Evolutionary conservation across 2,888 invertebrate genomes (phyloP).

Genomic region (Beris chalybata): DNA sequence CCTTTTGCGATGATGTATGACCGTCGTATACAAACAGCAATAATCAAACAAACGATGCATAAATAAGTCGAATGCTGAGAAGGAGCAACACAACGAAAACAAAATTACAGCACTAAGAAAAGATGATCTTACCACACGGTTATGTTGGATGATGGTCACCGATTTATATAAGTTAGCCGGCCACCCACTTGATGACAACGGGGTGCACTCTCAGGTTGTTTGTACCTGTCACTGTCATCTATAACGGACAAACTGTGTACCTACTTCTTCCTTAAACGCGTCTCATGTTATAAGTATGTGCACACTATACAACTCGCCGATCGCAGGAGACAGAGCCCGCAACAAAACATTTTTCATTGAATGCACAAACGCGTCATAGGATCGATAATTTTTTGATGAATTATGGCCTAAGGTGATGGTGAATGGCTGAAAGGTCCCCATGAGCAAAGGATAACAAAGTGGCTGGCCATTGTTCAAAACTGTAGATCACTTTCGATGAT

Average conservation of each 20-base stretch:
- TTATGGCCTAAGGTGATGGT: constrained; percentile 32
- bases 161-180: constrained; percentile 31
- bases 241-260: constrained; percentile 24
- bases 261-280: constrained; percentile 27
- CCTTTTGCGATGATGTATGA: constrained; percentile 26
- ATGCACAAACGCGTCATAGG: constrained; percentile 28
- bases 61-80: constrained; percentile 26
- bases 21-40: constrained; percentile 9
- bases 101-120: neutral
- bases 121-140: neutral
- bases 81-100: neutral
- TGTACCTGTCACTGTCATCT: constrained; percentile 33
- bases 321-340: neutral
- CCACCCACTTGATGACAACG: constrained; percentile 41
- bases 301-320: neutral
- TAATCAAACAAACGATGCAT: no score
- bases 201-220: constrained; percentile 37
- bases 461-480: constrained; percentile 24
- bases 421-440: constrained; percentile 34
- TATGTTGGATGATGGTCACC: constrained; percentile 7
- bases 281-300: constrained; percentile 13
- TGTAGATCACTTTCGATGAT: constrained; percentile 27
- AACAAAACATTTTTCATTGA: constrained; percentile 12
- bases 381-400: constrained; percentile 39
- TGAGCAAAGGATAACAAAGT: constrained; percentile 39